Evolutionary conservation across 2,888 invertebrate genomes (phyloP).

Genomic region (Phrixothrix hirtus): DNA sequence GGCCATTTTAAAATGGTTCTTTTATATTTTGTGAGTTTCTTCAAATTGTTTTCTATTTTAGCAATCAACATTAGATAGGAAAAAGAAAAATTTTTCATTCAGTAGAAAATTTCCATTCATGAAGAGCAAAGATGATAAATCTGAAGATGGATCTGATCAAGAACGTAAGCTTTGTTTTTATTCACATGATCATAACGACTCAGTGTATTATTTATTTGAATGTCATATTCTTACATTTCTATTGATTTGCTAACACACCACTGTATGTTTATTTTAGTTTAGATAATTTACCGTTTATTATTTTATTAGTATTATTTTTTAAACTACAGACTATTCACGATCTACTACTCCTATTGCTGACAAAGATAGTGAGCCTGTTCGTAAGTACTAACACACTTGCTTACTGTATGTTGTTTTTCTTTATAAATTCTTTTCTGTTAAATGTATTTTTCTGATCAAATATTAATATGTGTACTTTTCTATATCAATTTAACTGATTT

Average conservation of each 20-base stretch:
- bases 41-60: slow-evolving; percentile 53
- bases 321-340: slow-evolving; percentile 52
- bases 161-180: slow-evolving; percentile 80
- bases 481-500: slow-evolving; percentile 24
- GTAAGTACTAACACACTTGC: slow-evolving; percentile 49
- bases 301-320: slow-evolving; percentile 45
- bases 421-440: neutral
- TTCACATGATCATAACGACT: slow-evolving; percentile 4
- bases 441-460: neutral
- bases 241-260: slow-evolving; percentile 23
- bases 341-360: slow-evolving; percentile 53
- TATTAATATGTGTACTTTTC: slow-evolving; percentile 4
- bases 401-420: slow-evolving; percentile 3
- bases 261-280: slow-evolving; percentile 18
- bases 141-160: slow-evolving; percentile 95
- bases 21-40: slow-evolving; percentile 1
- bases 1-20: too few relatives aligned
- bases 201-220: slow-evolving; percentile 4
- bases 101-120: slow-evolving; percentile 98
- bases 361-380: slow-evolving; percentile 54
- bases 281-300: slow-evolving; percentile 35
- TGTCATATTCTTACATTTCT: slow-evolving; percentile 28
- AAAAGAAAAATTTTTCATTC: slow-evolving; percentile 98
- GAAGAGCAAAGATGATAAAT: slow-evolving; percentile 99
- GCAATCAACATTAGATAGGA: slow-evolving; percentile 92